Conservation (phyloP, 2,888 invertebrate genomes). For the Alloplasta piceator region DNA sequence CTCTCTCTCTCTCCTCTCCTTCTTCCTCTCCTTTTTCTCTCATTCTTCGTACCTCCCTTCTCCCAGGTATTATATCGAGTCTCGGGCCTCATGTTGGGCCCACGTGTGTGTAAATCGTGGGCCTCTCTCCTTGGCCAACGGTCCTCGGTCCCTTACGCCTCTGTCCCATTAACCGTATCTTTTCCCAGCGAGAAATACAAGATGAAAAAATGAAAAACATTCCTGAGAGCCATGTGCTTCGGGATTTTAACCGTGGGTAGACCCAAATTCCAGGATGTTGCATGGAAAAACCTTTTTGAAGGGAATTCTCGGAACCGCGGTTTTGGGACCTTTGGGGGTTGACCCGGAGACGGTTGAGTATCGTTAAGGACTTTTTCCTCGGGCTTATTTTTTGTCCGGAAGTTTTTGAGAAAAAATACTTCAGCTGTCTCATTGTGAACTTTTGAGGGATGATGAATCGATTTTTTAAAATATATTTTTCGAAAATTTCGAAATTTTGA, state of each 20-base stretch:
- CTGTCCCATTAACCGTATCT: slow-evolving; percentile 40
- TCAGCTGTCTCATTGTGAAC: too few species aligned
- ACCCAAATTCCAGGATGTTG: too few species aligned
- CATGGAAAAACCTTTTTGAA: too few species aligned
- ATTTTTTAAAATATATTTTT: too few species aligned
- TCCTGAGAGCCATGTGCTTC: slow-evolving; percentile 25
- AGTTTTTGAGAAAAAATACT: background rate
- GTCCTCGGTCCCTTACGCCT: slow-evolving; percentile 21
- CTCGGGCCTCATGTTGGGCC: slow-evolving; percentile 40
- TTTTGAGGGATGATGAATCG: too few species aligned
- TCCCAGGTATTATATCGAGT: slow-evolving; percentile 11
- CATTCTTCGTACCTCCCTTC: background rate
- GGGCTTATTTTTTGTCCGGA: slow-evolving; percentile 26
- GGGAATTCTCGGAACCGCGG: background rate
- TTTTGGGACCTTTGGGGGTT: background rate
- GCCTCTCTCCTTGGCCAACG: slow-evolving; percentile 26
- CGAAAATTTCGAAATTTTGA: too few species aligned
- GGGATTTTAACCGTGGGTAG: too few species aligned
- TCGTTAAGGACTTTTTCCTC: slow-evolving; percentile 20
- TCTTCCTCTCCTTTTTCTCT: background rate
- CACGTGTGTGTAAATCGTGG: slow-evolving; percentile 37
- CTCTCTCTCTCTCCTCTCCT: slow-evolving; percentile 7
- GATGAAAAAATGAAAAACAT: slow-evolving; percentile 27
- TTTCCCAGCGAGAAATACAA: slow-evolving; percentile 35
- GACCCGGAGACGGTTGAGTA: slow-evolving; percentile 1